A percentile compares a stretch with the other conserved stretches of the same genome.
These are phyloP conservation scores for Charina bottae DNA, from an alignment of 2,113 vertebrate genomes.

Conservation along the genomic window DNA sequence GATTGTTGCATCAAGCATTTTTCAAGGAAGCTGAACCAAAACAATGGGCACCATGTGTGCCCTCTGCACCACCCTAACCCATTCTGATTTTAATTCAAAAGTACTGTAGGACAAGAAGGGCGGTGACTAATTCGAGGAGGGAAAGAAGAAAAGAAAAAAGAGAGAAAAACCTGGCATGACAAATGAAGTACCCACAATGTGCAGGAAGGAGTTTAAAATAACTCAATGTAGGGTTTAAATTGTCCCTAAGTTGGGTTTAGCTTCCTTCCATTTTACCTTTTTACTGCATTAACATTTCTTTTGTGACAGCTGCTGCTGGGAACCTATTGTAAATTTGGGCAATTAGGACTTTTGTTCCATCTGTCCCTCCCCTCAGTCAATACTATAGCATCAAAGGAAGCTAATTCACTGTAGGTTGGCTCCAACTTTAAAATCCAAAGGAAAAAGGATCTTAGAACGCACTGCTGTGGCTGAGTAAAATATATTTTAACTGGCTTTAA, in stretches of 20 bases:
- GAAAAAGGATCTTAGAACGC: conserved; percentile 71
- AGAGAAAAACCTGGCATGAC: conserved; percentile 52
- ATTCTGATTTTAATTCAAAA: conserved; percentile 60
- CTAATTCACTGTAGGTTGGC: conserved; percentile 67
- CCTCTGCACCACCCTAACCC: conserved; percentile 42
- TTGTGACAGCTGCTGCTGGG: conserved; percentile 75
- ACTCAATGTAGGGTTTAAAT: conserved; percentile 64
- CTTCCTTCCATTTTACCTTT: conserved; percentile 75
- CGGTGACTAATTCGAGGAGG: conserved; percentile 57
- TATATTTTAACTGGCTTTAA: conserved; percentile 42
- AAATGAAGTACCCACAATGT: conserved; percentile 62
- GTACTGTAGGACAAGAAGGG: conserved; percentile 43
- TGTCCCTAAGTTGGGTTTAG: conserved; percentile 71
- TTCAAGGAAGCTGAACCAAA: conserved; percentile 41
- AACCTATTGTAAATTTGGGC: conserved; percentile 80
- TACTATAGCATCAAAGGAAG: conserved; percentile 79
- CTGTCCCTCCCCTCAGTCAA: conserved; percentile 73
- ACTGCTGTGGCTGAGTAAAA: conserved; percentile 58
- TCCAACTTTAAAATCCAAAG: conserved; percentile 68
- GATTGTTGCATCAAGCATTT: conserved; percentile 44
- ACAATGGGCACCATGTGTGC: conserved; percentile 46
- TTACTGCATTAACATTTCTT: conserved; percentile 79
- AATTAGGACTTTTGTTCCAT: conserved; percentile 79
- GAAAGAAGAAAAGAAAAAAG: conserved; percentile 21
- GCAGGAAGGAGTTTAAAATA: conserved; percentile 67